Base-by-base conservation (phyloP, 53 echinoderm and acorn worm genomes). In the Glandiceps talaboti region DNA sequence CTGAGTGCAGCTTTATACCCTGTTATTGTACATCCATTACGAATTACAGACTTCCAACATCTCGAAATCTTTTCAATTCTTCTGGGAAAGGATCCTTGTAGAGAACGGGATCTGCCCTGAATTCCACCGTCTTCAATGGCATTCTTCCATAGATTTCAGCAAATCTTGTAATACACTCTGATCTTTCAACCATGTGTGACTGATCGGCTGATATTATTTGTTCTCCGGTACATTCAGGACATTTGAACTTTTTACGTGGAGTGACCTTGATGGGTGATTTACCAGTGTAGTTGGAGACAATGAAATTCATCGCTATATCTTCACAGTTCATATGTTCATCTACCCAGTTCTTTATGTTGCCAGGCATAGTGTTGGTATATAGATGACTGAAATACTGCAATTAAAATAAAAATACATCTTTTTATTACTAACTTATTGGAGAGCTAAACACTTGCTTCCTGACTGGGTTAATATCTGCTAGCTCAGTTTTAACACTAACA, bases 271-370 rank as follows among this genome's bases (percentile, higher is more conserved):
- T 89, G 14, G 92, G 99, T 30, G 99, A 88, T 76, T 99, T 99
- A 30, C 99, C 99, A 14, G 99, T 99, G 33, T 81, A 81, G 89
- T 93, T 94, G 74, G 91, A 77, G 14, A 94, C 85, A 26, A 93
- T 85, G 77, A 99, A 99, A 83, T 99, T 99, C 91, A 99, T 99
- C 73, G 99, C 93, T 1, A 99, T 94, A 78, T 99, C 99, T 64
- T 99, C 99, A 74, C 99, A 99, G 88, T 99, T 99, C 91, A 93
- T 91, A 82, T 93, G 91, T 29, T 87, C 93, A 77, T 99, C 93
- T 0, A 93, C 93, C 99, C 93, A 99, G 0, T 83, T 76, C 75
- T 94, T 89, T 33, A 99, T 99, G 84, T 94, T 86, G 1, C 83
- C 76, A 0, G 93, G 87, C 99, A 99, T 99, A 83, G 91, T 89